These are phyloP conservation scores for Hyposoter didymator DNA, from an alignment of 2,888 invertebrate species.

Conservation along the genomic window DNA sequence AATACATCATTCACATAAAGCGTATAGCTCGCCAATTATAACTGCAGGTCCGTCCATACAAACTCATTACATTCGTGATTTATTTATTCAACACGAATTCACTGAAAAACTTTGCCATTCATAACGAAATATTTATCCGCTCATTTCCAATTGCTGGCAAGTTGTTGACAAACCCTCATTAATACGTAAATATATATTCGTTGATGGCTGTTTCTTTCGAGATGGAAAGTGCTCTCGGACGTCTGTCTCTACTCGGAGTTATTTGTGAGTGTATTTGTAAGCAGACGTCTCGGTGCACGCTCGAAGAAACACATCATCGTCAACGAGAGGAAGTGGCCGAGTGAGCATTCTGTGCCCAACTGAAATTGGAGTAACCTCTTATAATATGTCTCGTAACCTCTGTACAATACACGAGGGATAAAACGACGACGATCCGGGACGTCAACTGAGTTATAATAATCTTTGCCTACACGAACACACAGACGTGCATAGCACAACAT, in stretches of 20 bases:
- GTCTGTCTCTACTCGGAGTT: conserved; percentile 15
- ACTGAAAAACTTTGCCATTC: not conserved
- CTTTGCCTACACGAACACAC: not conserved
- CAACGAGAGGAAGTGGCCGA: conserved; percentile 75
- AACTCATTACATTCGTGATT: not conserved
- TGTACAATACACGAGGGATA: conserved; percentile 58
- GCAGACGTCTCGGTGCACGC: conserved; percentile 57
- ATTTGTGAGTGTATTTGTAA: conserved; percentile 29
- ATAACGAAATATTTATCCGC: not conserved
- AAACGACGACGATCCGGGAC: conserved; percentile 37
- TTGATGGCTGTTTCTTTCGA: conserved; percentile 42
- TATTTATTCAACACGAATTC: conserved; percentile 14
- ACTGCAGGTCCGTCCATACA: not conserved
- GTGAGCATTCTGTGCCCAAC: conserved; percentile 69
- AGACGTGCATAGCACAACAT: not conserved
- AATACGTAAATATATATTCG: not conserved
- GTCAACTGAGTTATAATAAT: conserved; percentile 32
- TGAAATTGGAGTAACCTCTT: conserved; percentile 74
- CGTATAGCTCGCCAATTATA: not conserved
- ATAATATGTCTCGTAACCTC: conserved; percentile 71
- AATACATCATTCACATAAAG: not conserved
- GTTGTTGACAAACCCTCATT: not conserved
- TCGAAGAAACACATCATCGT: conserved; percentile 64
- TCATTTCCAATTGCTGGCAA: conserved; percentile 5
- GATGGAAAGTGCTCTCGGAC: conserved; percentile 59